phyloP scores from a whole-genome alignment of 2,113 vertebrate genomes.

The Labeo catla region DNA sequence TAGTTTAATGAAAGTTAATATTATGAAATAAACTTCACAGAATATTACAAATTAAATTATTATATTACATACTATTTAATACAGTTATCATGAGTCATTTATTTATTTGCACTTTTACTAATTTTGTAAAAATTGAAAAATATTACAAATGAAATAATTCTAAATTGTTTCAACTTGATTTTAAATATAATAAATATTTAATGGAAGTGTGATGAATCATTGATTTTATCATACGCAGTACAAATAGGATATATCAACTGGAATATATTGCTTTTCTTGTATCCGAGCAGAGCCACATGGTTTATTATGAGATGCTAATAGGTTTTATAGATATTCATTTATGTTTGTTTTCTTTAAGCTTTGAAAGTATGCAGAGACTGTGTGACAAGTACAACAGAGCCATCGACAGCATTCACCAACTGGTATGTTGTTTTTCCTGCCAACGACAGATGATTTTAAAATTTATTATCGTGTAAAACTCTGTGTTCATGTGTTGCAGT shows the following conservation, averaged over 20 bases:
- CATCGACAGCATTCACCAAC: constrained; percentile 98
- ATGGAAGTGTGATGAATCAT: background rate
- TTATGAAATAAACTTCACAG: background rate
- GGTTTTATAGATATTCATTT: background rate
- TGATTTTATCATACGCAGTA: background rate
- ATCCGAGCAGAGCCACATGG: background rate
- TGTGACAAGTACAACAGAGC: constrained; percentile 99
- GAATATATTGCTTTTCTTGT: background rate
- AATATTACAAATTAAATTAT: background rate
- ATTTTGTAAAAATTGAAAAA: background rate
- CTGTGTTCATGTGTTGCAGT: constrained; percentile 71
- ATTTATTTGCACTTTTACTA: too few relatives aligned
- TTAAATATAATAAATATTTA: background rate
- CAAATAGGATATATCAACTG: background rate
- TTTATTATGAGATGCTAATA: background rate
- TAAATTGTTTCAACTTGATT: background rate
- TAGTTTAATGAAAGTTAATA: background rate
- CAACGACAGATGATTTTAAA: background rate
- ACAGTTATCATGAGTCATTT: too few relatives aligned
- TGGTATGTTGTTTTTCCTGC: constrained; percentile 79
- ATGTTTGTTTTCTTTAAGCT: constrained; percentile 74
- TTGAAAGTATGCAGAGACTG: constrained; percentile 98
- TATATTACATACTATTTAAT: background rate
- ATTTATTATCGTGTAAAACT: background rate
- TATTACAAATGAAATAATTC: background rate